phyloP scores from a whole-genome alignment of 2,113 vertebrate genomes.

The Thalassarche chlororhynchos region DNA sequence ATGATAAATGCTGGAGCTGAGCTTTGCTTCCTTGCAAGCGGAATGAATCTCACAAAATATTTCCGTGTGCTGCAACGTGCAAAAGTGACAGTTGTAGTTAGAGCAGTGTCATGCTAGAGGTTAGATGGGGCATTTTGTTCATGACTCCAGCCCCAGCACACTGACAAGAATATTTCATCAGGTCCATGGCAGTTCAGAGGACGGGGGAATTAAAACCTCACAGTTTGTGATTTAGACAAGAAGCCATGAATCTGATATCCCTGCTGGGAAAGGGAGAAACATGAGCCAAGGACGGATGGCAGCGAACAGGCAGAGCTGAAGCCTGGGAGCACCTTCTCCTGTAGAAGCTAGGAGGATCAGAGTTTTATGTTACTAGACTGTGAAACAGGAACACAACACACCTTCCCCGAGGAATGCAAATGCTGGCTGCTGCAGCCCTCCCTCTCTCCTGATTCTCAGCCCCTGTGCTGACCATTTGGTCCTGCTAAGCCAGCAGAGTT shows the following conservation, averaged over 20 bases:
- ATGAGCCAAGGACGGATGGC: background rate
- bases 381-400: background rate
- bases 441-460: background rate
- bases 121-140: background rate
- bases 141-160: background rate
- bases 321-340: background rate
- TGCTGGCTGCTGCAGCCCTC: background rate
- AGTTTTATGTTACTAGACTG: background rate
- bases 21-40: background rate
- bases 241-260: background rate
- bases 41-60: background rate
- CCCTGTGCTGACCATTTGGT: background rate
- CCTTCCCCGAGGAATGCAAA: rapidly evolving
- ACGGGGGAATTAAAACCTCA: background rate
- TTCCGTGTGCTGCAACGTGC: background rate
- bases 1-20: background rate
- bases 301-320: background rate
- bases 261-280: background rate
- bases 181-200: background rate
- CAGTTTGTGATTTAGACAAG: background rate
- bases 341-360: background rate
- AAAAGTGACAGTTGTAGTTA: background rate
- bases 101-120: background rate
- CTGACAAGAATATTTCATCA: background rate
- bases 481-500: background rate